Evolutionary conservation across 2,888 invertebrate genomes (phyloP).

Genomic region (Clunio marinus): DNA sequence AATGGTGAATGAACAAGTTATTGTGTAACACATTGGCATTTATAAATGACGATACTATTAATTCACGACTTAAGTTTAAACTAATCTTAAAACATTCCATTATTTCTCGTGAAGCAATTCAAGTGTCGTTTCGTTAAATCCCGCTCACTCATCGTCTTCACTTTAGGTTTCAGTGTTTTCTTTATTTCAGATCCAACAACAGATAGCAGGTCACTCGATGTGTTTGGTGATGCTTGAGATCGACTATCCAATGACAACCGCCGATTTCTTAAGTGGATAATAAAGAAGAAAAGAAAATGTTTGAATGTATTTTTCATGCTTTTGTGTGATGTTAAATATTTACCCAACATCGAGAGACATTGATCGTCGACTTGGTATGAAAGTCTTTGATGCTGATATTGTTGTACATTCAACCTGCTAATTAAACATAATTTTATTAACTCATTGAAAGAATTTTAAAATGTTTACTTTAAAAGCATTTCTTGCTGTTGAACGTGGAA

Average conservation of each 20-base stretch:
- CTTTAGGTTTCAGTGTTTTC: slow-evolving; percentile 57
- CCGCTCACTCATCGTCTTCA: slow-evolving; percentile 57
- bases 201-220: slow-evolving; percentile 47
- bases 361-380: slow-evolving; percentile 42
- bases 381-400: slow-evolving; percentile 41
- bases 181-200: slow-evolving; percentile 57
- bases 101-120: slow-evolving; percentile 45
- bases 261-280: slow-evolving; percentile 39
- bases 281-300: slow-evolving; percentile 26
- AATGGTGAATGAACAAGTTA: too few species aligned
- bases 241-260: slow-evolving; percentile 40
- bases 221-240: slow-evolving; percentile 39
- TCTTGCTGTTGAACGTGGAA: slow-evolving; percentile 41
- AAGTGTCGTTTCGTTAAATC: slow-evolving; percentile 52
- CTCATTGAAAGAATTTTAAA: slow-evolving; percentile 24
- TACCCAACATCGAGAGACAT: slow-evolving; percentile 42
- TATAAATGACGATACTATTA: too few species aligned
- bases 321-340: neutral
- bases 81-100: slow-evolving; percentile 8
- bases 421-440: neutral
- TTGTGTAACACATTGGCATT: too few species aligned
- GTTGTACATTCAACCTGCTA: slow-evolving; percentile 42
- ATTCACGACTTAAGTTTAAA: too few species aligned
- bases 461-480: slow-evolving; percentile 42
- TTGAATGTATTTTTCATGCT: neutral